phyloP scores from a whole-genome alignment of 2,113 vertebrate species.

The Mus spicilegus region DNA sequence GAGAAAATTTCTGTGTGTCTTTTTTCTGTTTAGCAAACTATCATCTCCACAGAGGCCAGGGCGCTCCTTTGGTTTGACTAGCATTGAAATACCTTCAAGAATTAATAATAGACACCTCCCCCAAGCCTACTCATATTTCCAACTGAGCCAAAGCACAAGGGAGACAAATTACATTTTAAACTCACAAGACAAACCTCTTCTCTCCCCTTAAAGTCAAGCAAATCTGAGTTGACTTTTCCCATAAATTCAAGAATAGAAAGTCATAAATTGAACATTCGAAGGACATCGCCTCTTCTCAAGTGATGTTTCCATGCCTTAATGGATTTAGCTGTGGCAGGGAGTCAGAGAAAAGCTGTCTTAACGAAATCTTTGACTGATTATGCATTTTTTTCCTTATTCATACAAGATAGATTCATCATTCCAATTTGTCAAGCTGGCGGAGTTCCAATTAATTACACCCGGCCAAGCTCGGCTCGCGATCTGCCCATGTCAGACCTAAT shows the following conservation, averaged over 20 bases:
- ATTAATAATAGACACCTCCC: conserved; percentile 48
- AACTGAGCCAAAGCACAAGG: not conserved
- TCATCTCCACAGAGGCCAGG: not conserved
- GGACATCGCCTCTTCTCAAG: conserved; percentile 88
- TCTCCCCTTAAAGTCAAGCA: conserved; percentile 85
- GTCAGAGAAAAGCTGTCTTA: conserved; percentile 92
- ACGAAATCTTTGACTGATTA: conserved; percentile 99
- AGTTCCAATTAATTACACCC: conserved; percentile 99
- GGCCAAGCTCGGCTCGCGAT: conserved; percentile 91
- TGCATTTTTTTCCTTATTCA: conserved; percentile 97
- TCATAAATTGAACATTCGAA: conserved; percentile 93
- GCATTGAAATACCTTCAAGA: conserved; percentile 63
- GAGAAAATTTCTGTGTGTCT: conserved; percentile 55
- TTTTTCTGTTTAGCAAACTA: conserved; percentile 66
- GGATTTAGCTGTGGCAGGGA: conserved; percentile 91
- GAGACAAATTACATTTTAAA: conserved; percentile 60
- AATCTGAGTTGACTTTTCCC: conserved; percentile 92
- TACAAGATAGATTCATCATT: conserved; percentile 99
- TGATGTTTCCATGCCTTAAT: conserved; percentile 93
- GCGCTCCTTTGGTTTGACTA: conserved; percentile 23
- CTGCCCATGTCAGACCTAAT: conserved; percentile 94
- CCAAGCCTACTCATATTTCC: conserved; percentile 52
- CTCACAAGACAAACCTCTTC: conserved; percentile 39
- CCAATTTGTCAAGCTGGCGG: conserved; percentile 99
- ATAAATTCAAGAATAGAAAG: conserved; percentile 93